Evolutionary conservation across 2,113 vertebrate species (phyloP).

Genomic region (Mastomys natalensis): DNA sequence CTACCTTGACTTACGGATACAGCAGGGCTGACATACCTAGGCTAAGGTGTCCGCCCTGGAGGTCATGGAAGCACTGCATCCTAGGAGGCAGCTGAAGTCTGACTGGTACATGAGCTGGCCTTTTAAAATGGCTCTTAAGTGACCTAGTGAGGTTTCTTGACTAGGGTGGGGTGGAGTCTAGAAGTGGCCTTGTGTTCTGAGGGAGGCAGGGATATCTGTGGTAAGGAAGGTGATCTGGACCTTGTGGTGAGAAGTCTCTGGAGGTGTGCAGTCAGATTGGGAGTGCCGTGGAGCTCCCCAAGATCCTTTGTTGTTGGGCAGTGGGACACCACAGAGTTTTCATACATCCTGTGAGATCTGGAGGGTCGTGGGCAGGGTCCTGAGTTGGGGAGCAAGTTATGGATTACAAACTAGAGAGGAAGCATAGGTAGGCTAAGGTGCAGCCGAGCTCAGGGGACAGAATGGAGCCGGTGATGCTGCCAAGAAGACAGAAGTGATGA

Average conservation of each 20-base stretch:
- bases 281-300: not conserved
- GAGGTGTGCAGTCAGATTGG: not conserved
- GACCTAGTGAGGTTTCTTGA: not conserved
- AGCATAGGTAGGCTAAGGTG: not conserved
- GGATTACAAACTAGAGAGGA: not conserved
- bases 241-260: not conserved
- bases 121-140: not conserved
- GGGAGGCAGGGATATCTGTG: not conserved
- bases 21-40: rapidly evolving
- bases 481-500: not conserved
- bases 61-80: not conserved
- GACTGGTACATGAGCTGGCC: not conserved
- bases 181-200: not conserved
- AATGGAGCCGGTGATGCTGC: not conserved
- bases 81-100: not conserved
- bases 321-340: not conserved
- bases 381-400: not conserved
- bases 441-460: not conserved
- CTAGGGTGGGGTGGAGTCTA: not conserved
- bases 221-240: not conserved
- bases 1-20: not conserved
- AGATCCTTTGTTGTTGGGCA: not conserved
- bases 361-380: not conserved
- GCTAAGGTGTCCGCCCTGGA: not conserved
- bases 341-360: not conserved